Base-by-base conservation (phyloP, 1,140 invertebrate genomes). In the Tachypleus tridentatus region DNA sequence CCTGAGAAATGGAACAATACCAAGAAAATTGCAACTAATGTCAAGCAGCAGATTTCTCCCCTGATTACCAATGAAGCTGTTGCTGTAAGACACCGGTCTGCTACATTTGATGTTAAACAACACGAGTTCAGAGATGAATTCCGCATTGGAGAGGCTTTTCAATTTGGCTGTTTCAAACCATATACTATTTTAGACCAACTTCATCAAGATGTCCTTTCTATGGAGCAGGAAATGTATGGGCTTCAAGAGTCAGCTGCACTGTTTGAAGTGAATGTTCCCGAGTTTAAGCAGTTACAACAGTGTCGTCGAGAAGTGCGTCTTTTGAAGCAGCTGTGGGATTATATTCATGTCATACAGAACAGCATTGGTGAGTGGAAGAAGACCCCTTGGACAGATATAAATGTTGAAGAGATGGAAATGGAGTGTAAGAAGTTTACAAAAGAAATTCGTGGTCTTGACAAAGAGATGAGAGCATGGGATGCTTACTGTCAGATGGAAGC, bases 391-490 rank as follows among this genome's bases (percentile, higher is more conserved):
- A 83, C 89, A 61, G 91, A 94, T 75, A 93, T 97, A 60, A 92
- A 97, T 77, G 91, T 97, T 53, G 94, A 98, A 78, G 93, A 93
- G 73, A 96, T 98, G 92, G 94, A 98, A 73, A 92, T 97, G 70
- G 93, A 97, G 78, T 97, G 93, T 76, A 97, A 97, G 77, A 93
- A 94, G 74, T 97, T 97, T 78, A 89, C 92, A 1, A 97, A 97
- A 77, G 91, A 95, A 77, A 88, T 93, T 61, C 81, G 89, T 72
- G 82, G 82, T 8, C 77, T 97, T 64, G 93, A 96, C 74, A 96
- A 94, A 73, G 89, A 95, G 66, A 85, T 89, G 77, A 83, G 90
- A 71, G 73, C 76, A 57, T 98, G 93, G 93, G 89, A 96, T 72
- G 87, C 89, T 0, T 98, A 90, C 70, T 80, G 84, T 2, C 85